A percentile compares a stretch with the other conserved stretches of the same genome.
Conservation (phyloP, 2,888 invertebrate genomes). For the Cephus nigrinus region DNA sequence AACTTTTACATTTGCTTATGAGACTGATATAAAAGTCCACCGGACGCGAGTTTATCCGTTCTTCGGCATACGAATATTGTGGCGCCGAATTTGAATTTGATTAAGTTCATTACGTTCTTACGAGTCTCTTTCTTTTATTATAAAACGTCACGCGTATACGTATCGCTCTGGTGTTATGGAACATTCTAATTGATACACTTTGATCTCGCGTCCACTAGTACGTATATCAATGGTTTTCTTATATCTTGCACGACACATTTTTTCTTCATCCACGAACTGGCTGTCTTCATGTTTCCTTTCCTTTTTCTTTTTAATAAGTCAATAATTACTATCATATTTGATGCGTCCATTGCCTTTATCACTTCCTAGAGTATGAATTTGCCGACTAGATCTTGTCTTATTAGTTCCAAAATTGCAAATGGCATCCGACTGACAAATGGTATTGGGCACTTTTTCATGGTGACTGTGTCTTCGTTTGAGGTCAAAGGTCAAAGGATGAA, state of each 20-base stretch:
- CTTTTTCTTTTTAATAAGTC: too few species aligned
- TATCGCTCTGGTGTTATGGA: background rate
- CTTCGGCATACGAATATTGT: background rate
- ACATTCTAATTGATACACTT: background rate
- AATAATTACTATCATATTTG: too few species aligned
- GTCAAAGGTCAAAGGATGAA: constrained; percentile 25
- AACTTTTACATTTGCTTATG: background rate
- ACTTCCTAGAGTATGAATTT: too few species aligned
- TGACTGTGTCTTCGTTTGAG: background rate
- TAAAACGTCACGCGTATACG: background rate
- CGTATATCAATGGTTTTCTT: background rate
- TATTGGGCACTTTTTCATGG: too few species aligned
- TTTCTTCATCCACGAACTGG: background rate
- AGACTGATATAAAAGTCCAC: background rate
- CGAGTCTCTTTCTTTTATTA: background rate
- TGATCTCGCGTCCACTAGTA: background rate
- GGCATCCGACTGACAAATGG: too few species aligned
- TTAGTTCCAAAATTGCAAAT: too few species aligned
- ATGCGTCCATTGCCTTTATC: too few species aligned
- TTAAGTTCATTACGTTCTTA: background rate
- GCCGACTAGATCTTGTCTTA: too few species aligned
- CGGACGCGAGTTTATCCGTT: background rate
- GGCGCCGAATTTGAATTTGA: background rate
- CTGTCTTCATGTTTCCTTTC: too few species aligned
- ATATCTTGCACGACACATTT: background rate